These are phyloP conservation scores for Drosophila jambulina DNA, from an alignment of 1,140 invertebrate species.

Conservation along the genomic window DNA sequence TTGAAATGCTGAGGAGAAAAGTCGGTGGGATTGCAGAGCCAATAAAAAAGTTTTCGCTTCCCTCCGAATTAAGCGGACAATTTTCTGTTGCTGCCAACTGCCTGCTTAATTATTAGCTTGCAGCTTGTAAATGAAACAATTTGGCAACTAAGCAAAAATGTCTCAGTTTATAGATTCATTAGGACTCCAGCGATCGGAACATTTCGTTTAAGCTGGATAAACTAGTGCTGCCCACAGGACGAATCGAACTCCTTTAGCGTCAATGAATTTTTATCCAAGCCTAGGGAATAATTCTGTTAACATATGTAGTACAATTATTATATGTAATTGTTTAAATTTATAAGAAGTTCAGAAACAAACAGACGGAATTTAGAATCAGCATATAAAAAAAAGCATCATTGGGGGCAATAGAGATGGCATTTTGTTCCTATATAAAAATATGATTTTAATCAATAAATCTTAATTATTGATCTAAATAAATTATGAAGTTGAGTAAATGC, in stretches of 20 bases:
- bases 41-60: conserved; percentile 66
- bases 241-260: neutral
- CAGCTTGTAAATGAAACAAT: conserved; percentile 22
- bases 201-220: neutral
- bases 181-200: neutral
- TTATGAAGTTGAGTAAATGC: too few species aligned
- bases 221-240: neutral
- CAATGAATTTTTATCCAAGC: neutral
- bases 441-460: too few species aligned
- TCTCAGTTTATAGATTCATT: conserved; percentile 44
- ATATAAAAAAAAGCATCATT: too few species aligned
- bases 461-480: too few species aligned
- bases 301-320: too few species aligned
- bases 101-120: conserved; percentile 44
- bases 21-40: conserved; percentile 41
- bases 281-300: neutral
- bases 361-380: too few species aligned
- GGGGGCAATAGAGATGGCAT: too few species aligned
- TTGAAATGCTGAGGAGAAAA: conserved; percentile 39
- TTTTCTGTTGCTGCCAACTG: conserved; percentile 55
- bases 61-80: conserved; percentile 52
- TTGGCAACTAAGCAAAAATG: conserved; percentile 31
- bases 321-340: too few species aligned
- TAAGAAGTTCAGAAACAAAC: too few species aligned
- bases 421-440: too few species aligned